phyloP scores from a whole-genome alignment of 2,113 vertebrate genomes.

The Ptilonorhynchus violaceus region DNA sequence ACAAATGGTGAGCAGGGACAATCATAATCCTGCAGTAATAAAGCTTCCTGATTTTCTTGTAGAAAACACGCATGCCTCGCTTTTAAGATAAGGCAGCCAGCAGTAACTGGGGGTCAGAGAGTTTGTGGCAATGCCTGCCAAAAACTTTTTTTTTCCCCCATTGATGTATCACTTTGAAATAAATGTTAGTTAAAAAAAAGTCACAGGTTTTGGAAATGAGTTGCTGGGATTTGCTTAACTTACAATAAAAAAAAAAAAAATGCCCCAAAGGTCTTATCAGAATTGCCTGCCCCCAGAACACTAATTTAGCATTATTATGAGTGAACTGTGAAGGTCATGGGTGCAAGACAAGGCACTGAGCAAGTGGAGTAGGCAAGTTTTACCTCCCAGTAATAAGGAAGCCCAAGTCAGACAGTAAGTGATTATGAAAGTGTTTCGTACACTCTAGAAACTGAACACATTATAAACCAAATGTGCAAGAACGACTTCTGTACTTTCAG shows the following conservation, averaged over 20 bases:
- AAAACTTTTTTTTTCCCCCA: neutral
- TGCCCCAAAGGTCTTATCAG: neutral
- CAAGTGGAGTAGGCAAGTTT: neutral
- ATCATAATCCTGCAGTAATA: neutral
- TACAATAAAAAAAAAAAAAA: neutral
- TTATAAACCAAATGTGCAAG: constrained; percentile 5
- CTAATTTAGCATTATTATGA: neutral
- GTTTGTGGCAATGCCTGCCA: neutral
- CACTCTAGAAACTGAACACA: neutral
- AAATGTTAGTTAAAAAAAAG: neutral
- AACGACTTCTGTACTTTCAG: neutral
- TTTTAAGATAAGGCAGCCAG: neutral
- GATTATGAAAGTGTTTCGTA: neutral
- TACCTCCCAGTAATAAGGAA: constrained; percentile 10
- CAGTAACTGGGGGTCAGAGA: neutral
- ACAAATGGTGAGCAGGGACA: neutral
- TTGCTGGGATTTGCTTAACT: neutral
- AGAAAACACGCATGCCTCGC: neutral
- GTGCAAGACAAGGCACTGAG: neutral
- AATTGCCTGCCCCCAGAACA: neutral
- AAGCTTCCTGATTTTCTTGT: neutral
- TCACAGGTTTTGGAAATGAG: neutral
- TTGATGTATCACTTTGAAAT: neutral
- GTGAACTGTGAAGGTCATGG: neutral
- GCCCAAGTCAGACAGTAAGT: neutral